Conservation (phyloP, 1,140 invertebrate species). For the Polypedilum pembai region DNA sequence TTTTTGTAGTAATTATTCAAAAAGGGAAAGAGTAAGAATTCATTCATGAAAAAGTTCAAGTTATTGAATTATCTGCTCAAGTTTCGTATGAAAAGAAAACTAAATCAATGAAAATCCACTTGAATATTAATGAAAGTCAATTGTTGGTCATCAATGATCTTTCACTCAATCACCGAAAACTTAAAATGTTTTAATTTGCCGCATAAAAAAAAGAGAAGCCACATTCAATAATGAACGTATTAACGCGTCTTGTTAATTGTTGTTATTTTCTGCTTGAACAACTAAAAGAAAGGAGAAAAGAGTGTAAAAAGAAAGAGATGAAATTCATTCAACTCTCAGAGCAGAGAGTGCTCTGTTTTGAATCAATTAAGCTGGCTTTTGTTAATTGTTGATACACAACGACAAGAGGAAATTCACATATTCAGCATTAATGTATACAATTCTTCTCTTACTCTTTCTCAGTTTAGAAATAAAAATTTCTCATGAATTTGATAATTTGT, state of each 20-base stretch:
- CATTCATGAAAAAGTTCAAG: neutral
- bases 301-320: too few species aligned
- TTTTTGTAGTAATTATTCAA: neutral
- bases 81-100: neutral
- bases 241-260: conserved; percentile 12
- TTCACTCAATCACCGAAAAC: neutral
- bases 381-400: conserved; percentile 29
- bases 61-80: neutral
- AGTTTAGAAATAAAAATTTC: conserved; percentile 7
- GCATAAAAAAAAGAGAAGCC: too few species aligned
- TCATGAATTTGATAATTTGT: conserved; percentile 27
- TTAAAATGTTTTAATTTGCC: conserved; percentile 14
- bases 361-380: conserved; percentile 28
- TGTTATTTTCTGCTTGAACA: neutral
- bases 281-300: neutral
- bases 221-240: neutral
- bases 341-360: conserved; percentile 19
- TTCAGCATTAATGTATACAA: neutral
- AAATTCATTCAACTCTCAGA: neutral
- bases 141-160: neutral
- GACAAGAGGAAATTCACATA: conserved; percentile 26
- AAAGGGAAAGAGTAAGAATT: neutral
- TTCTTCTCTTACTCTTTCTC: neutral
- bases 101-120: neutral
- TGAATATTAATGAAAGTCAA: conserved; percentile 19